Evolutionary conservation across 2,797 vertebrate species (phyloP).

Genomic region (Enteromius treurensis): DNA sequence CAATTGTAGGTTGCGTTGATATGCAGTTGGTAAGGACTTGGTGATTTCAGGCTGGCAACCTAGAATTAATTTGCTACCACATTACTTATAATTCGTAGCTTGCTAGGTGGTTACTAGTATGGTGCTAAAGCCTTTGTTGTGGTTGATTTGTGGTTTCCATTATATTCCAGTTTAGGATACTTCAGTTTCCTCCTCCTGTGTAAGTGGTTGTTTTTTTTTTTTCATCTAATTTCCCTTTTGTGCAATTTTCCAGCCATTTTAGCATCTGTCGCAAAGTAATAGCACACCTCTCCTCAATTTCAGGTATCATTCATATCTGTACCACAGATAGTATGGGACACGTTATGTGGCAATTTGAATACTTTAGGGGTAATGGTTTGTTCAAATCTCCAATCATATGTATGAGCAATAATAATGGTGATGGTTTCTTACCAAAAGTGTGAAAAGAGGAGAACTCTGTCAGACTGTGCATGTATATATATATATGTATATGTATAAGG

Average conservation of each 20-base stretch:
- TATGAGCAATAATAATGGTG: background rate
- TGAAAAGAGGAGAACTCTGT: background rate
- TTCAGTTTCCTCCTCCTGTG: background rate
- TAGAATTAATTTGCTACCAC: background rate
- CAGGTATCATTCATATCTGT: background rate
- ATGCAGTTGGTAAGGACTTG: background rate
- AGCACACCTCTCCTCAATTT: slow-evolving; percentile 4
- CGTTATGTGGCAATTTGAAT: background rate
- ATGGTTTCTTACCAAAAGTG: background rate
- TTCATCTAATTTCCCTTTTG: background rate
- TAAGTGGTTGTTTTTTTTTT: background rate
- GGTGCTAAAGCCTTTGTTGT: background rate
- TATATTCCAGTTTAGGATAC: background rate
- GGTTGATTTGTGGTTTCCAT: background rate
- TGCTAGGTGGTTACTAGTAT: background rate
- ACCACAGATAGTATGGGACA: background rate
- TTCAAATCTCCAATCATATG: background rate
- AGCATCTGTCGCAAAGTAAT: background rate
- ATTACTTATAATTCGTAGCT: background rate
- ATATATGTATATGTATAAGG: background rate
- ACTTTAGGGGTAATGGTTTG: slow-evolving; percentile 26
- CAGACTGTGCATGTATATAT: background rate
- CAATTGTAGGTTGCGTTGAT: slow-evolving; percentile 1
- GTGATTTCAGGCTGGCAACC: background rate
- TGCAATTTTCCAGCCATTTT: background rate